These are phyloP conservation scores for Lysiphlebus fabarum DNA, from an alignment of 1,140 invertebrate species.

Conservation along the genomic window DNA sequence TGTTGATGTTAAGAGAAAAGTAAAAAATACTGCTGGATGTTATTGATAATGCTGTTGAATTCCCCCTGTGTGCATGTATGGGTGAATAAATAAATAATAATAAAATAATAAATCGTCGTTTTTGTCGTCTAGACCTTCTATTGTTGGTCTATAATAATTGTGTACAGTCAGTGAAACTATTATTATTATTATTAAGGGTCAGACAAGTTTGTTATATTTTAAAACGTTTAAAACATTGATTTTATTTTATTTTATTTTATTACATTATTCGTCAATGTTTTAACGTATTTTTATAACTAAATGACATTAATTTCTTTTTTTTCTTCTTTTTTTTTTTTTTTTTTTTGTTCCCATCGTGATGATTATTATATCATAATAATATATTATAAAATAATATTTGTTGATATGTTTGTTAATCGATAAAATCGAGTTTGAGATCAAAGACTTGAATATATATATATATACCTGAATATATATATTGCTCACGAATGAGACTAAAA, in stretches of 20 bases:
- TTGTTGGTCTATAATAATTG: constrained; percentile 55
- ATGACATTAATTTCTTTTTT: constrained; percentile 15
- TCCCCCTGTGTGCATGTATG: constrained; percentile 44
- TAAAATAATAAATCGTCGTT: too few relatives aligned
- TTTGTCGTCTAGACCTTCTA: constrained; percentile 49
- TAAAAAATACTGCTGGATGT: constrained; percentile 26
- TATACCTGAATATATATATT: too few relatives aligned
- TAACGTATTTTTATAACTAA: not conserved
- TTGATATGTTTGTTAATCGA: constrained; percentile 9
- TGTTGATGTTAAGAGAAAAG: constrained; percentile 19
- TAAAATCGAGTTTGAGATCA: constrained; percentile 11
- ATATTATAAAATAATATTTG: not conserved
- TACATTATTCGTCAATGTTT: constrained; percentile 14
- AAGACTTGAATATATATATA: not conserved
- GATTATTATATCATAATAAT: too few relatives aligned
- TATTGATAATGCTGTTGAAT: constrained; percentile 21
- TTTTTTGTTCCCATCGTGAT: constrained; percentile 15
- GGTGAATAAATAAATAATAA: constrained; percentile 25
- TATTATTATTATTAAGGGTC: constrained; percentile 53
- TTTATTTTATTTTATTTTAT: constrained; percentile 11
- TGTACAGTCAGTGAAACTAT: constrained; percentile 58
- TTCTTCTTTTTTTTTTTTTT: constrained; percentile 23
- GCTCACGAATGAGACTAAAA: constrained; percentile 12
- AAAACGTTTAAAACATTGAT: constrained; percentile 25
- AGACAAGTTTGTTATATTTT: constrained; percentile 42